A percentile compares a stretch with the other conserved stretches of the same genome.
Evolutionary conservation across 2,797 vertebrate species (phyloP).

Genomic region (Eutrigla gurnardus): DNA sequence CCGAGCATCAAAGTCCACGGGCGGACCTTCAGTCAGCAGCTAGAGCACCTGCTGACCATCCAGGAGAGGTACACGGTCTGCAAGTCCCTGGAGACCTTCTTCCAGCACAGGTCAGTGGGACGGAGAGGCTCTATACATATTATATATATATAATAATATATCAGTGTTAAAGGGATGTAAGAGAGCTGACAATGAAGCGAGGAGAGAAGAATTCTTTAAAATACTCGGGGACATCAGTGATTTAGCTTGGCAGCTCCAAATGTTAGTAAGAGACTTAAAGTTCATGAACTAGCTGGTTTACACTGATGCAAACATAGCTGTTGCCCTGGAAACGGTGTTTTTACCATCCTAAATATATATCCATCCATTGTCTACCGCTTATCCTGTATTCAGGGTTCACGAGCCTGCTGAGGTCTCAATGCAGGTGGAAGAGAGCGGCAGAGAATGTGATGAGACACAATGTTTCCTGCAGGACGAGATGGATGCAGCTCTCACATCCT

Average conservation of each 20-base stretch:
- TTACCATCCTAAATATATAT: conserved; percentile 6
- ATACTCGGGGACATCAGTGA: neutral
- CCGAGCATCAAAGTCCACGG: conserved; percentile 97
- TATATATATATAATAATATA: no score
- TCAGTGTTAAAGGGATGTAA: neutral
- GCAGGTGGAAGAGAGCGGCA: conserved; percentile 9
- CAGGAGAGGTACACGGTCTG: conserved; percentile 93
- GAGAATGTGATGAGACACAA: neutral
- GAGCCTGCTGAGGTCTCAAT: conserved; percentile 16
- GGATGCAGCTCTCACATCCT: conserved; percentile 30
- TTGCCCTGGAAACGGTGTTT: conserved; percentile 58
- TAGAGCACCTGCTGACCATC: conserved; percentile 95
- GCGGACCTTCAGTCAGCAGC: conserved; percentile 95
- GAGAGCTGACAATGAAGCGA: neutral
- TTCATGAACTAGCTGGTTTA: neutral
- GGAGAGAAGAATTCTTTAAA: conserved; percentile 3
- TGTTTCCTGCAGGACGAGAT: conserved; percentile 15
- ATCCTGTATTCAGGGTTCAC: no score
- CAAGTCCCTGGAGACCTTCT: conserved; percentile 96
- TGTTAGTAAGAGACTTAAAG: neutral
- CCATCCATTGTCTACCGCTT: no score
- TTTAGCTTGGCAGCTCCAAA: neutral
- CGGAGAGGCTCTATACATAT: neutral
- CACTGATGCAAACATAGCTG: conserved; percentile 27
- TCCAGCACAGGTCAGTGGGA: conserved; percentile 93